Percentiles rank a stretch among this genome's conserved stretches.
These are phyloP conservation scores for Hermaeophaga mercurialis DNA, from an alignment of 2,888 invertebrate genomes.

Conservation along the genomic window DNA sequence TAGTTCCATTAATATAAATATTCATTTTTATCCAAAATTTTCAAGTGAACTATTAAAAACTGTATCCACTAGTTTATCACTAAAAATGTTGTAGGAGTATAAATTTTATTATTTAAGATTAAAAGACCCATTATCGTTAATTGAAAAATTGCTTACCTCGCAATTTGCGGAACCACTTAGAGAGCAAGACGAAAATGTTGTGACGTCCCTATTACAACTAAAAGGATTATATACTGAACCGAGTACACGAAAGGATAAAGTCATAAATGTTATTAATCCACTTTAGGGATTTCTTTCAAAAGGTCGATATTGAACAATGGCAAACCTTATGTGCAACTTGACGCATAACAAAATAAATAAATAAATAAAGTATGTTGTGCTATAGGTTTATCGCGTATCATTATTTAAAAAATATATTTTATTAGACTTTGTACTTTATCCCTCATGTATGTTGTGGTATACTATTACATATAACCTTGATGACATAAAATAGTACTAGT, in stretches of 20 bases:
- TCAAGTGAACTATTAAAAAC: no score
- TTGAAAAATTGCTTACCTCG: slow-evolving; percentile 1
- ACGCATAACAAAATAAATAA: not conserved
- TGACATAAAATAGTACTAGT: not conserved
- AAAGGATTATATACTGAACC: slow-evolving; percentile 14
- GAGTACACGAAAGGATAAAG: not conserved
- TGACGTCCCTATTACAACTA: slow-evolving; percentile 6
- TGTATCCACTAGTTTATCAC: no score
- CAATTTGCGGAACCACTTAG: not conserved
- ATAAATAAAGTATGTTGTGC: no score
- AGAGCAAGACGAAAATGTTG: not conserved
- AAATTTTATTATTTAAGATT: no score
- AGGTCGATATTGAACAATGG: not conserved
- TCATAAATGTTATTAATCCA: not conserved
- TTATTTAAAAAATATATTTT: not conserved
- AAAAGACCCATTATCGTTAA: no score
- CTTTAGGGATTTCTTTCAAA: not conserved
- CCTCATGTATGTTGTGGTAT: not conserved
- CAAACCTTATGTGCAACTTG: not conserved
- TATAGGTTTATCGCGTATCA: no score
- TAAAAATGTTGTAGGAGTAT: no score
- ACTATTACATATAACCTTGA: slow-evolving; percentile 7
- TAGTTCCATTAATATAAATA: no score
- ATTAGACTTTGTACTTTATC: slow-evolving; percentile 13
- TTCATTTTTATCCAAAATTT: no score